Evolutionary conservation across 2,888 invertebrate species (phyloP), one percentile per base, ranked within the genome.

Genomic region (Cheilosia urbana): DNA sequence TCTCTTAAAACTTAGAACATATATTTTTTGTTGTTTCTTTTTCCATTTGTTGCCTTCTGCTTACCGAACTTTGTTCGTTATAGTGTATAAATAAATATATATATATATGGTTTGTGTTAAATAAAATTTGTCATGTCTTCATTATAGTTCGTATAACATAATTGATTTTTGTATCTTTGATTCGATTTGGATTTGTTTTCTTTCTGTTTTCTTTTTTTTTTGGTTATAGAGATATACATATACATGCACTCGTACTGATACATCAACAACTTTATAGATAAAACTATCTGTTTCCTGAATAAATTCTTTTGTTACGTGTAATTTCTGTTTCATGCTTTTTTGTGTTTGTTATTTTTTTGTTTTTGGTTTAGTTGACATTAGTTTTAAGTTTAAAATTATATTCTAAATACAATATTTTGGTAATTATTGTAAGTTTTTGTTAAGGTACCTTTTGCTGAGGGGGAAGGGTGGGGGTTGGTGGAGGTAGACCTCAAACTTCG

Each of bases 401-500:
- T 17, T 9, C 51, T 34, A 42, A 19, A 42, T 71, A 62, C 13
- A 62, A 66, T 4, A 47, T 85, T 81, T 85, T 85, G 72, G 66
- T 76, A 71, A 71, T 80, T 69, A 71, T 80, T 69, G 73, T 30
- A 58, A 17, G 69, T 71, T 73, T 79, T 73, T 47, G 51, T 15
- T 47, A 65, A 80, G 76, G 75, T 80, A 80, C 76, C 53, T 58
- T 27, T 66, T 60, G 24, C 5, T 21, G 30, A 15, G n/a, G 40
- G 13, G 30, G n/a, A 13, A 24, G 19, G 24, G 24, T 2, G 9
- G 24, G 24, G 24, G 9, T 55, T 69, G 42, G 9, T n/a, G n/a
- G n/a, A n/a, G n/a, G n/a, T n/a, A n/a, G n/a, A n/a, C n/a, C 34
- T 87, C 88, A 92, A 81, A 92, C 92, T 88, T 91, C 92, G 34